Evolutionary conservation across 2,888 invertebrate species (phyloP).

Genomic region (Apotomis betuletana): DNA sequence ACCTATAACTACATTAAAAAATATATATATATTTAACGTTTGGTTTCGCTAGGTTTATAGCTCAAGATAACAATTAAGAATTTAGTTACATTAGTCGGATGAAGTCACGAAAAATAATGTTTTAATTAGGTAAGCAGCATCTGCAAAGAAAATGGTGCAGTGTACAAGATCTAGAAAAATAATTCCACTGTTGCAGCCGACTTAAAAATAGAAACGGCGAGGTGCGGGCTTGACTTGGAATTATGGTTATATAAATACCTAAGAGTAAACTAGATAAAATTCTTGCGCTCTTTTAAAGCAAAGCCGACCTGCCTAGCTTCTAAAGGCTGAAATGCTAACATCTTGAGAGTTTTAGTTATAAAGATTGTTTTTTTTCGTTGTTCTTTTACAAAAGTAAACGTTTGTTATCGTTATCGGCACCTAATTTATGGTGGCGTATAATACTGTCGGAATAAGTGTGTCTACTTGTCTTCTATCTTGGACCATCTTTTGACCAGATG

Average conservation of each 20-base stretch:
- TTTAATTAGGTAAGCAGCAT: neutral
- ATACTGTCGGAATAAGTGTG: too few relatives aligned
- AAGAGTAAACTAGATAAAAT: neutral
- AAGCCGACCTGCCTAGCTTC: neutral
- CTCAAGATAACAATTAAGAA: neutral
- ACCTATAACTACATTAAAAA: too few relatives aligned
- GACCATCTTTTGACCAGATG: too few relatives aligned
- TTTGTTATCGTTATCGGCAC: too few relatives aligned
- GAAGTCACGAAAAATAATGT: conserved; percentile 7
- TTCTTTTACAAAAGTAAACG: too few relatives aligned
- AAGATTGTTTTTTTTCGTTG: too few relatives aligned
- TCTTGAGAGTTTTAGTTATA: too few relatives aligned
- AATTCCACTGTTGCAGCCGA: neutral
- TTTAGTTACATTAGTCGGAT: neutral
- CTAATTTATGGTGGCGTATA: too few relatives aligned
- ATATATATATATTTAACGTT: too few relatives aligned
- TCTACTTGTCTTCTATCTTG: too few relatives aligned
- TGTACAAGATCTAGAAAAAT: neutral
- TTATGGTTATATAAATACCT: neutral
- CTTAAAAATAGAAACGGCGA: conserved; percentile 6
- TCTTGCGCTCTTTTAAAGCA: neutral
- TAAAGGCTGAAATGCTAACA: neutral
- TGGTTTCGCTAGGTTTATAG: too few relatives aligned
- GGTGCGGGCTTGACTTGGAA: conserved; percentile 6
- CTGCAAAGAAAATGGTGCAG: conserved; percentile 10